Evolutionary conservation across 2,888 invertebrate species (phyloP).

Genomic region (Pristionchus arcanus): DNA sequence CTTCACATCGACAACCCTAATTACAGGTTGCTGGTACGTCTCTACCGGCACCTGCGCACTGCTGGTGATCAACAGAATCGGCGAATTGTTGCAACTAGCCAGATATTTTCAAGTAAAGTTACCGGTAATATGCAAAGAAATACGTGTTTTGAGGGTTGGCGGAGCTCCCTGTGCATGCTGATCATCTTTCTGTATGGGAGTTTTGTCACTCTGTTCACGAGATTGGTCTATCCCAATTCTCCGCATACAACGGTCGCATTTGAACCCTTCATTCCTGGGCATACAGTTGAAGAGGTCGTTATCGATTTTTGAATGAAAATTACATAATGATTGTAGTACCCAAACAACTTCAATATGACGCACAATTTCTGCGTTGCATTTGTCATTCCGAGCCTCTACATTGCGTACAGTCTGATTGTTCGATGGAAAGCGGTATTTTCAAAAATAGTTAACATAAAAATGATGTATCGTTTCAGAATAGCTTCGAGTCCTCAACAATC

Average conservation of each 20-base stretch:
- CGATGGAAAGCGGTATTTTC: neutral
- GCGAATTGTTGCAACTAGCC: neutral
- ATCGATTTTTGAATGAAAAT: neutral
- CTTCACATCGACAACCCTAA: too few species aligned
- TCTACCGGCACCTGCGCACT: neutral
- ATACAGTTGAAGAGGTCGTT: neutral
- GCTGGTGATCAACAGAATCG: conserved; percentile 8
- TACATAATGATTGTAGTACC: neutral
- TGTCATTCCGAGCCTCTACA: neutral
- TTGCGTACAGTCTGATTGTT: neutral
- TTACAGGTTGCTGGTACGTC: conserved; percentile 5
- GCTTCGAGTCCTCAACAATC: neutral
- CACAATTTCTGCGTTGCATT: neutral
- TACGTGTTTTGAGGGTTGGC: neutral
- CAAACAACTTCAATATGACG: neutral
- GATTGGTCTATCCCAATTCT: neutral
- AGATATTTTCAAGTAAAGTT: neutral
- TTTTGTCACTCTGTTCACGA: neutral
- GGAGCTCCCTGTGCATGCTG: neutral
- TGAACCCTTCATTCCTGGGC: neutral
- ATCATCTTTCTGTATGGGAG: neutral
- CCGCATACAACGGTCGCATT: neutral
- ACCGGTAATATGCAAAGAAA: too few species aligned
- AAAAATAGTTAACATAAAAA: too few species aligned
- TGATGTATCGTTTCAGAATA: neutral